Percentiles rank a stretch among this genome's conserved stretches.
phyloP scores from a whole-genome alignment of 2,113 vertebrate species.

The Dipodomys ordii region DNA sequence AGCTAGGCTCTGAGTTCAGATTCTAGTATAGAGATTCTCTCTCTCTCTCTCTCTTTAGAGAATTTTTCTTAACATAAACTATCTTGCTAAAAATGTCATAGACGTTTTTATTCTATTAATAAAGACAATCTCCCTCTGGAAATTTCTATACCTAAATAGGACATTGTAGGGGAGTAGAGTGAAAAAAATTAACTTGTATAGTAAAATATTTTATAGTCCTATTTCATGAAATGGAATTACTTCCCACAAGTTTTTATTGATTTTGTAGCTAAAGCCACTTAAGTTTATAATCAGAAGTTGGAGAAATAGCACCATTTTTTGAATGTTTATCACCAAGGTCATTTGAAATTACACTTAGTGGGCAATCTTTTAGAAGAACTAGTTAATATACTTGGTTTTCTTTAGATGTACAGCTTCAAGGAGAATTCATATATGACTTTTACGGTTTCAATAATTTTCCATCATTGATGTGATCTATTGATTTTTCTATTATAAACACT shows the following conservation, averaged over 20 bases:
- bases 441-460: not conserved
- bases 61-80: not conserved
- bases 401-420: not conserved
- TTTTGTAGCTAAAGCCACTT: not conserved
- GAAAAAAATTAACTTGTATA: not conserved
- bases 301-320: constrained; percentile 26
- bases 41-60: not conserved
- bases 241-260: constrained; percentile 9
- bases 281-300: not conserved
- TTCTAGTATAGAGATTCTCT: too few species aligned
- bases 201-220: constrained; percentile 38
- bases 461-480: constrained; percentile 21
- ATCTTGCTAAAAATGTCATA: not conserved
- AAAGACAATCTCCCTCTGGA: not conserved
- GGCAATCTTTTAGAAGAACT: constrained; percentile 19
- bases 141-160: not conserved
- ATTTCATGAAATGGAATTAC: not conserved
- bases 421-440: constrained; percentile 2
- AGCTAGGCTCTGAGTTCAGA: too few species aligned
- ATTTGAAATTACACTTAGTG: constrained; percentile 18
- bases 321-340: not conserved
- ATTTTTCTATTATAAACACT: constrained; percentile 42
- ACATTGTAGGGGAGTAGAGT: not conserved
- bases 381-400: constrained; percentile 19
- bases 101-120: constrained; percentile 10